Conservation (phyloP, 1,140 invertebrate genomes). For the Acromyrmex charruanus region DNA sequence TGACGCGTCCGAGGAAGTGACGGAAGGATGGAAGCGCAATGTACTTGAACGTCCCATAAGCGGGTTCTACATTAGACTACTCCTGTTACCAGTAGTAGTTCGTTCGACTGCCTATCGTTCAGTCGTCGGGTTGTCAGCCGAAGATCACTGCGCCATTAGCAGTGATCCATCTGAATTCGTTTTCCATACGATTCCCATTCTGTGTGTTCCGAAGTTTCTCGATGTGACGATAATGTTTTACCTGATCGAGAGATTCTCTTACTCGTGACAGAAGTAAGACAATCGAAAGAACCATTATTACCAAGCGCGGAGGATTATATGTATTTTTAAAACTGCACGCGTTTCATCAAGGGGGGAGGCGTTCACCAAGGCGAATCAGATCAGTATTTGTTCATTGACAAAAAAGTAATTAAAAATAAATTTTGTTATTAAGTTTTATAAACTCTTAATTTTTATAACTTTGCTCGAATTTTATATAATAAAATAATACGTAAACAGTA, state of each 20-base stretch:
- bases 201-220: neutral
- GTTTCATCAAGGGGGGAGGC: too few species aligned
- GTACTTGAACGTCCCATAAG: conserved; percentile 75
- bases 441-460: too few species aligned
- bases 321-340: neutral
- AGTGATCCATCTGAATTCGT: conserved; percentile 28
- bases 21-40: conserved; percentile 81
- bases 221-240: conserved; percentile 36
- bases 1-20: conserved; percentile 82
- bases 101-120: conserved; percentile 74
- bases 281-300: neutral
- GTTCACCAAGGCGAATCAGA: too few species aligned
- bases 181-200: conserved; percentile 18
- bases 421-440: too few species aligned
- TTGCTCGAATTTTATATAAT: too few species aligned
- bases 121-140: conserved; percentile 66
- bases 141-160: conserved; percentile 40
- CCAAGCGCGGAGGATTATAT: too few species aligned
- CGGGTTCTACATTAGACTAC: conserved; percentile 79
- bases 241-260: conserved; percentile 15
- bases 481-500: too few species aligned
- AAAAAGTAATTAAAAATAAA: too few species aligned
- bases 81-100: conserved; percentile 76
- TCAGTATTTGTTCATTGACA: too few species aligned
- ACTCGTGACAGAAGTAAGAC: conserved; percentile 12